These are phyloP conservation scores for Tetragnatha montana DNA, from an alignment of 2,888 invertebrate genomes.

Conservation along the genomic window DNA sequence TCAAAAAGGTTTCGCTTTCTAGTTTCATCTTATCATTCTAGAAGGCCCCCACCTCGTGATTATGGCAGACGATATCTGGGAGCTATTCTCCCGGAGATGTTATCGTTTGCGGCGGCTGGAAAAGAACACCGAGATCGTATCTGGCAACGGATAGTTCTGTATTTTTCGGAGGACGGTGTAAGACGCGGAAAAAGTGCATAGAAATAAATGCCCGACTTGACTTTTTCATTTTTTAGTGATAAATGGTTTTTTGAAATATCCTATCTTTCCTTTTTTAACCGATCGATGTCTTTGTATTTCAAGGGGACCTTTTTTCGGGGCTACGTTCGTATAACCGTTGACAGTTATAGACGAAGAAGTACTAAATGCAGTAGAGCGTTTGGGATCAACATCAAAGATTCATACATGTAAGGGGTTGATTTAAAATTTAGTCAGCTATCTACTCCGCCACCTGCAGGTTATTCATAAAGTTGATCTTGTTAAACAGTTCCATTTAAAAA, in stretches of 20 bases:
- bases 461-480: too few species aligned
- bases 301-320: not conserved
- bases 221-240: not conserved
- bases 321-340: not conserved
- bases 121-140: conserved; percentile 19
- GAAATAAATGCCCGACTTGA: conserved; percentile 1
- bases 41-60: conserved; percentile 14
- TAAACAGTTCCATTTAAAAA: too few species aligned
- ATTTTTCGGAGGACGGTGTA: conserved; percentile 5
- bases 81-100: conserved; percentile 22
- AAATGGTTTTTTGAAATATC: conserved; percentile 1
- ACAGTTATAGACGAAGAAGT: too few species aligned
- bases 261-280: not conserved
- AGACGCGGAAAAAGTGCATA: not conserved
- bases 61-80: conserved; percentile 25
- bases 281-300: not conserved
- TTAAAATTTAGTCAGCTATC: too few species aligned
- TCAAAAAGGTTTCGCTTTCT: conserved; percentile 32
- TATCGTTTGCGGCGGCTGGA: conserved; percentile 9
- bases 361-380: too few species aligned
- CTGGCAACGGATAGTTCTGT: conserved; percentile 20
- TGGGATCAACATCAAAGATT: too few species aligned
- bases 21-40: conserved; percentile 31
- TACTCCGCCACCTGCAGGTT: too few species aligned
- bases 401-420: too few species aligned